A percentile compares a stretch with the other conserved stretches of the same genome.
These are phyloP conservation scores for Mystacornis crossleyi DNA, from an alignment of 2,113 vertebrate species.

Conservation along the genomic window DNA sequence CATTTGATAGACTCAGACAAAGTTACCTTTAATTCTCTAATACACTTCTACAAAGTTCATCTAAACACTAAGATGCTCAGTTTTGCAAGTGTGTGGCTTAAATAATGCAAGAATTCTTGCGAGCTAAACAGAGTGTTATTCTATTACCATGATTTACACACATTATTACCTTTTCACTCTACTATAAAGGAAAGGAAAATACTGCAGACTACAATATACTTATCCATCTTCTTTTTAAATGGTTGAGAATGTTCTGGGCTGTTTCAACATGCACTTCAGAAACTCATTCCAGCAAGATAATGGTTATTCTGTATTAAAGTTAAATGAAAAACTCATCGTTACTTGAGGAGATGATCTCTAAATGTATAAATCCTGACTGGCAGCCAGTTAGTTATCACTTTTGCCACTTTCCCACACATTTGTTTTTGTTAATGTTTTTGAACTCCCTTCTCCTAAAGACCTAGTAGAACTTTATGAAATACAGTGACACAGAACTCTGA, in stretches of 20 bases:
- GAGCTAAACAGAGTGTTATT: rapidly evolving
- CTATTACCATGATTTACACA: background rate
- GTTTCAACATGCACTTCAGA: background rate
- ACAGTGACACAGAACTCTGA: conserved; percentile 37
- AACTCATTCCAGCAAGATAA: background rate
- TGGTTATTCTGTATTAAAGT: background rate
- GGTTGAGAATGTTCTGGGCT: background rate
- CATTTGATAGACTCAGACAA: rapidly evolving
- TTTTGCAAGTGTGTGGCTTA: background rate
- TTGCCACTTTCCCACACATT: conserved; percentile 56
- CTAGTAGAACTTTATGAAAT: conserved; percentile 58
- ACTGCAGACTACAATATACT: background rate
- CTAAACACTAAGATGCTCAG: background rate
- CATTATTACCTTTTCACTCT: background rate
- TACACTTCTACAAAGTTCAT: background rate
- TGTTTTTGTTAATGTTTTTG: conserved; percentile 65
- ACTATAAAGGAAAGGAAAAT: background rate
- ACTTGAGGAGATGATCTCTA: conserved; percentile 15
- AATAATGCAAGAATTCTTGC: background rate
- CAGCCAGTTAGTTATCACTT: conserved; percentile 60
- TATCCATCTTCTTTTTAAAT: background rate
- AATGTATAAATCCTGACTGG: conserved; percentile 40
- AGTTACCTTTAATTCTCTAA: background rate
- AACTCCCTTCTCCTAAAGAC: conserved; percentile 53
- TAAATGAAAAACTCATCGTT: conserved; percentile 26